Percentiles rank a stretch among this genome's conserved stretches.
Conservation (phyloP, 2,113 vertebrate species). For the Vidua macroura region DNA sequence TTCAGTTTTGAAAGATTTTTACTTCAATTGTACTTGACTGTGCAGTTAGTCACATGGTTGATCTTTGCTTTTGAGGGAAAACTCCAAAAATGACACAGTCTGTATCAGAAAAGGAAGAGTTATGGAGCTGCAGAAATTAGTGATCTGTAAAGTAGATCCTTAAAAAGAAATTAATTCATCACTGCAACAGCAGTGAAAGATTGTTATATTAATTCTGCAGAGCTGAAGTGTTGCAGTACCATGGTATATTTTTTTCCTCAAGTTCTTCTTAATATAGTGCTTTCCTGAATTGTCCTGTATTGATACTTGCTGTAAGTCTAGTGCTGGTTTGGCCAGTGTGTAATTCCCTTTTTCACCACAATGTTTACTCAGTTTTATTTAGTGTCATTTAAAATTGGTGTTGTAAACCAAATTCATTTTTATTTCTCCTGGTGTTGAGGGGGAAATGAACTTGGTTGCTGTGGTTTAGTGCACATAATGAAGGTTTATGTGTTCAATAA, state of each 20-base stretch:
- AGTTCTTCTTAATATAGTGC: background rate
- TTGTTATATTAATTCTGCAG: background rate
- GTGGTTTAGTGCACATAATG: background rate
- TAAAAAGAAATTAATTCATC: background rate
- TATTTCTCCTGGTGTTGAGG: background rate
- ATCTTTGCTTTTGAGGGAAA: background rate
- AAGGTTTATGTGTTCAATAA: background rate
- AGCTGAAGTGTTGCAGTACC: background rate
- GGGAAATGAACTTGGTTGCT: background rate
- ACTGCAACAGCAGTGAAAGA: background rate
- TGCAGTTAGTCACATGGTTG: background rate
- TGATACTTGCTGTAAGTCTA: background rate
- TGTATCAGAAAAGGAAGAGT: background rate
- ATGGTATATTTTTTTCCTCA: background rate
- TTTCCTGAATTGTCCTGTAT: background rate
- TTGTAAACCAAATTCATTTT: background rate
- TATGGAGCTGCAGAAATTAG: background rate
- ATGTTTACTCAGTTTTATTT: background rate
- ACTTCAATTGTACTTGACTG: background rate
- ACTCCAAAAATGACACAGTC: background rate
- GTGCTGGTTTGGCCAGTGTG: background rate
- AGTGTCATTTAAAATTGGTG: background rate
- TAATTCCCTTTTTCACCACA: background rate
- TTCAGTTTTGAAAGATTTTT: background rate
- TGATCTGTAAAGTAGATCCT: background rate